Evolutionary conservation across 2,113 vertebrate species (phyloP).

Genomic region (Antechinus flavipes): DNA sequence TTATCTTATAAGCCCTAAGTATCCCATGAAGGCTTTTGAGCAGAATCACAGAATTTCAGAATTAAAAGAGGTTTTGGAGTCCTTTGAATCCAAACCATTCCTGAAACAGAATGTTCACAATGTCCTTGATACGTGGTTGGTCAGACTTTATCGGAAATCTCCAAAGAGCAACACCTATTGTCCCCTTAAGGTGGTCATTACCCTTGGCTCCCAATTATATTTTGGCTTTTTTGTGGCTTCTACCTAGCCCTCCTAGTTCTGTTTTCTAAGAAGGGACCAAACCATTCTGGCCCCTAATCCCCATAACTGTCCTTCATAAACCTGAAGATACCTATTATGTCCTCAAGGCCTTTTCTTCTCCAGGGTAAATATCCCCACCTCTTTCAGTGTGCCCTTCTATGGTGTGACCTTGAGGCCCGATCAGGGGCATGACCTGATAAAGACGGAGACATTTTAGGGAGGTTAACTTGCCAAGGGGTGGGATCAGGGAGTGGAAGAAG

Average conservation of each 20-base stretch:
- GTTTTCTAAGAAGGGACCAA: background rate
- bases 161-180: background rate
- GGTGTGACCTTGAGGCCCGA: background rate
- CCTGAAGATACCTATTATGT: background rate
- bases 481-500: background rate
- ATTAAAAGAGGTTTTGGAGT: background rate
- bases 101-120: background rate
- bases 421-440: background rate
- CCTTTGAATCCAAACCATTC: background rate
- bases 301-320: background rate
- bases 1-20: background rate
- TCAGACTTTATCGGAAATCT: background rate
- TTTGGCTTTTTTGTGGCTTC: background rate
- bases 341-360: background rate
- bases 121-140: background rate
- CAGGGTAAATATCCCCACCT: background rate
- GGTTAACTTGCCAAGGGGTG: background rate
- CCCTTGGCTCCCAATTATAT: background rate
- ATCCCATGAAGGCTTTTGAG: background rate
- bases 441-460: background rate
- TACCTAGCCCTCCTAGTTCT: background rate
- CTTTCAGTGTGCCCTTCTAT: background rate
- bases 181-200: background rate
- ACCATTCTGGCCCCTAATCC: background rate
- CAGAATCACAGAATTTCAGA: background rate